Evolutionary conservation across 2,113 vertebrate genomes (phyloP).

Genomic region (Indicator maculatus): DNA sequence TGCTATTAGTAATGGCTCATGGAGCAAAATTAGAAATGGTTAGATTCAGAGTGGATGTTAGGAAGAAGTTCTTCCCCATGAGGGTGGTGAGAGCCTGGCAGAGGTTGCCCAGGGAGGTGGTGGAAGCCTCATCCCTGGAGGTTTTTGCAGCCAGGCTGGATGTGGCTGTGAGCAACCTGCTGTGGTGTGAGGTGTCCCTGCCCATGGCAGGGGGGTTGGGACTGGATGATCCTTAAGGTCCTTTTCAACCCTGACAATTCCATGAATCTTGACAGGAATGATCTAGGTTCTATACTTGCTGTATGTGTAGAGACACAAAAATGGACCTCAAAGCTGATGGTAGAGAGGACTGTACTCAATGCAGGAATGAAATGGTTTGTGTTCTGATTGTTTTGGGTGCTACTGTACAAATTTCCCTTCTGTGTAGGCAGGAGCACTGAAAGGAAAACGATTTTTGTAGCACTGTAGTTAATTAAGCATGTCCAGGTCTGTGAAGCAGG

Average conservation of each 20-base stretch:
- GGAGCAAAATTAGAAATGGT: no score
- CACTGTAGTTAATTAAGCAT: background rate
- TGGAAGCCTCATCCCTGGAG: no score
- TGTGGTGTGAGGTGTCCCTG: no score
- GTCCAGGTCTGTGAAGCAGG: background rate
- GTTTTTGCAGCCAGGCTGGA: no score
- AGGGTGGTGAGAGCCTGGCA: no score
- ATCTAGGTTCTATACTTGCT: background rate
- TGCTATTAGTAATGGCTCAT: background rate
- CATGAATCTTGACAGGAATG: background rate
- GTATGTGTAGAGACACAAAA: background rate
- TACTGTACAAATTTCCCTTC: background rate
- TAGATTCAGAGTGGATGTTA: no score
- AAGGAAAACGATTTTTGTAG: slow-evolving; percentile 17
- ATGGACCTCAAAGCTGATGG: background rate
- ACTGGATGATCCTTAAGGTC: no score
- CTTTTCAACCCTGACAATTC: no score
- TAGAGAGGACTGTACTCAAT: background rate
- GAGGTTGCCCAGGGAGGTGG: no score
- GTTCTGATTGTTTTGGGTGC: background rate
- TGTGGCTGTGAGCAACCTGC: no score
- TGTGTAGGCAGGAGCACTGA: background rate
- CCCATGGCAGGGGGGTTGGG: no score
- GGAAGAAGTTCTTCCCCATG: no score
- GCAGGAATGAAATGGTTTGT: background rate